Conservation (phyloP, 2,113 vertebrate species). For the Odontesthes bonariensis region DNA sequence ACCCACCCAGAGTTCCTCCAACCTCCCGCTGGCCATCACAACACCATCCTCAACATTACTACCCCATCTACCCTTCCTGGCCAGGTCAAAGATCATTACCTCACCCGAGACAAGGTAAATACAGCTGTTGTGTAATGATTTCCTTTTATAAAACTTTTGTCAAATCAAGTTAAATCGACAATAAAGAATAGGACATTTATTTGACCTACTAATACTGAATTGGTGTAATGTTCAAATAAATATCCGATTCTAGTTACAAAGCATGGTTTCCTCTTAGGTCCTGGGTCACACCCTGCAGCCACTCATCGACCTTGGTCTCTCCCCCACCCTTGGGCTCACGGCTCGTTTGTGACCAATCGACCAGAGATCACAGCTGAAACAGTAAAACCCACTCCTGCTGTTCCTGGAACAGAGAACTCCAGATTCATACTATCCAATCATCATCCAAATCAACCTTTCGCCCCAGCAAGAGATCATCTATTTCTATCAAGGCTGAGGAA, state of each 20-base stretch:
- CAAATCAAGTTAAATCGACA: not conserved
- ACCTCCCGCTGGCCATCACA: conserved; percentile 64
- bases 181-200: not conserved
- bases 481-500: conserved; percentile 79
- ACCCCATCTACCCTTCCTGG: conserved; percentile 55
- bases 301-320: conserved; percentile 64
- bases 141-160: not conserved
- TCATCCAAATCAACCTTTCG: conserved; percentile 42
- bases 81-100: conserved; percentile 57
- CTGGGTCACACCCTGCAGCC: conserved; percentile 50
- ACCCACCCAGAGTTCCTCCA: conserved; percentile 53
- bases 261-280: conserved; percentile 30
- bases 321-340: conserved; percentile 59
- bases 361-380: conserved; percentile 82
- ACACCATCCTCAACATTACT: conserved; percentile 46
- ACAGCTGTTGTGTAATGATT: not conserved
- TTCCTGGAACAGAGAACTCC: conserved; percentile 19
- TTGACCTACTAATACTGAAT: not conserved
- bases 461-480: conserved; percentile 73
- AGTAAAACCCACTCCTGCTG: conserved; percentile 63
- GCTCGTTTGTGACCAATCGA: conserved; percentile 72
- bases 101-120: conserved; percentile 63
- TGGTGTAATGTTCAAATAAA: not conserved
- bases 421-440: conserved; percentile 4
- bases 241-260: not conserved